Evolutionary conservation across 1,140 invertebrate genomes (phyloP).

Genomic region (Chionoecetes opilio): DNA sequence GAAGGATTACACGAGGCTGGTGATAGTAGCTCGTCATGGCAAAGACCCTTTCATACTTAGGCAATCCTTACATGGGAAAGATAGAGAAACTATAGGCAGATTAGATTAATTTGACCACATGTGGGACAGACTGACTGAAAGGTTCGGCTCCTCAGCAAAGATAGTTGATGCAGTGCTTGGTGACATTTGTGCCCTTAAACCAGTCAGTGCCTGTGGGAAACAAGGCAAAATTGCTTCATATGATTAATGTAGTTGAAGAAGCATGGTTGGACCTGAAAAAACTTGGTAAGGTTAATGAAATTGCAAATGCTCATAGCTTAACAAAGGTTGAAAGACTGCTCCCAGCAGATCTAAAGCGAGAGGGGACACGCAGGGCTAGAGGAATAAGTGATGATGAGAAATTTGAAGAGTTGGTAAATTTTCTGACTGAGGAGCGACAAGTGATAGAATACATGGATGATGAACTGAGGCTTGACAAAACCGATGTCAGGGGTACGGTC

Average conservation of each 20-base stretch:
- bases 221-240: constrained; percentile 29
- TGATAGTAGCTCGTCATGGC: too few species aligned
- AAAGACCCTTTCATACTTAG: too few species aligned
- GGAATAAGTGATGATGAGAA: background rate
- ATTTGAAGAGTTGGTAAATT: background rate
- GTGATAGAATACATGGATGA: constrained; percentile 25
- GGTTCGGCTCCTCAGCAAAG: background rate
- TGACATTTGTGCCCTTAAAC: background rate
- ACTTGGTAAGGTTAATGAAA: background rate
- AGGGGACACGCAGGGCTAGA: background rate
- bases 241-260: too few species aligned
- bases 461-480: background rate
- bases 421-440: background rate
- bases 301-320: background rate
- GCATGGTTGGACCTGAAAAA: constrained; percentile 31
- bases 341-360: constrained; percentile 4
- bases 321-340: constrained; percentile 29
- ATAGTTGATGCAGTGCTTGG: constrained; percentile 36
- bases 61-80: too few species aligned
- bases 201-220: background rate
- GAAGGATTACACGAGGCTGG: too few species aligned
- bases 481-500: background rate
- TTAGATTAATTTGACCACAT: too few species aligned
- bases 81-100: too few species aligned
- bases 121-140: too few species aligned